phyloP scores from a whole-genome alignment of 2,797 vertebrate genomes.

The Leptatherina wallacei region DNA sequence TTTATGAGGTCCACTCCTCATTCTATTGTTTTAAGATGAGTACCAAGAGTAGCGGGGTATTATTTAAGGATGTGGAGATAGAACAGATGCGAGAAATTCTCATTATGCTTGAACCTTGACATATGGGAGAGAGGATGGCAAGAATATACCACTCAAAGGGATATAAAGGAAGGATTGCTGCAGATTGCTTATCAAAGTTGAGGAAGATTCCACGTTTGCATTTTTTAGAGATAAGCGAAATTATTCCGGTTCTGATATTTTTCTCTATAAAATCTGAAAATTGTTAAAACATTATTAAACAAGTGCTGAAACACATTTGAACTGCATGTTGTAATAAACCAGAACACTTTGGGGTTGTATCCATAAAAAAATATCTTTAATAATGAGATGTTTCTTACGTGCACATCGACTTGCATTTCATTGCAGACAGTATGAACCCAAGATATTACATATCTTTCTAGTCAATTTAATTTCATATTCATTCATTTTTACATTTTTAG shows the following conservation, averaged over 20 bases:
- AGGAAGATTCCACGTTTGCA: constrained; percentile 14
- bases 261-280: not conserved
- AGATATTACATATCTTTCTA: no score
- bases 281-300: not conserved
- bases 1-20: constrained; percentile 57
- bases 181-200: constrained; percentile 23
- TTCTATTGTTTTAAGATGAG: constrained; percentile 66
- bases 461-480: no score
- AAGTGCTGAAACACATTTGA: not conserved
- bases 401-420: no score
- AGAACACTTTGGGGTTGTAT: no score
- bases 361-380: no score
- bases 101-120: constrained; percentile 53
- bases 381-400: no score
- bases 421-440: no score
- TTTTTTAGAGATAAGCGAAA: not conserved
- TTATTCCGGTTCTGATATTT: not conserved
- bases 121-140: constrained; percentile 30
- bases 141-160: constrained; percentile 28
- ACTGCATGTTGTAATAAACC: no score
- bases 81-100: constrained; percentile 67
- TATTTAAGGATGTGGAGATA: constrained; percentile 49
- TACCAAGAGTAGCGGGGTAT: constrained; percentile 34
- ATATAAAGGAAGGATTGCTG: constrained; percentile 18
- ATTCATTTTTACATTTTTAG: no score